Conservation (phyloP, 2,888 invertebrate species). For the Catocala fraxini region DNA sequence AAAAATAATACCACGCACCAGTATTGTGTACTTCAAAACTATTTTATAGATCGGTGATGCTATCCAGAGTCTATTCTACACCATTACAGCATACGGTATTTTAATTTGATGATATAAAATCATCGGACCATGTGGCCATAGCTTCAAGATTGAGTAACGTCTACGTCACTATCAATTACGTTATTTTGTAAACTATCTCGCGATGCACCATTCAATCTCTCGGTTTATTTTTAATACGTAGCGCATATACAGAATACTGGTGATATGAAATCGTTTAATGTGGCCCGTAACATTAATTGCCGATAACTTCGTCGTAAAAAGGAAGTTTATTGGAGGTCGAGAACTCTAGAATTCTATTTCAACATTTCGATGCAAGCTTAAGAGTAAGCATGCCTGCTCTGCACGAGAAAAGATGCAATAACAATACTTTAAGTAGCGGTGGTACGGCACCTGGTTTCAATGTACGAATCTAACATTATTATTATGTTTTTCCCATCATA, state of each 20-base stretch:
- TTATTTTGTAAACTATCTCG: constrained; percentile 49
- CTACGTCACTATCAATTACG: constrained; percentile 39
- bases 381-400: too few species aligned
- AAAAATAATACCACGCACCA: constrained; percentile 54
- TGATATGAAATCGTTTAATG: constrained; percentile 21
- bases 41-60: constrained; percentile 59
- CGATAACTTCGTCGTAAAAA: constrained; percentile 9
- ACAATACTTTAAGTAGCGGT: too few species aligned
- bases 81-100: constrained; percentile 64
- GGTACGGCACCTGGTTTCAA: too few species aligned
- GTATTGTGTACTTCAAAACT: constrained; percentile 52
- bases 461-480: too few species aligned
- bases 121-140: constrained; percentile 27
- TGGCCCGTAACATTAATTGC: constrained; percentile 19
- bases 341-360: constrained; percentile 32
- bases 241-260: constrained; percentile 15
- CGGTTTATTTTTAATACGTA: constrained; percentile 33
- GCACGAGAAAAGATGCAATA: too few species aligned
- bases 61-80: constrained; percentile 59
- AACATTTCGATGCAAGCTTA: constrained; percentile 4
- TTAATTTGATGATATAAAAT: constrained; percentile 69
- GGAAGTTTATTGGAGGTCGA: constrained; percentile 15
- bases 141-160: constrained; percentile 44
- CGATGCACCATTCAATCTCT: constrained; percentile 22
- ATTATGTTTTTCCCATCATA: too few species aligned